These are phyloP conservation scores for Carollia perspicillata DNA, from an alignment of 2,113 vertebrate genomes.

Conservation along the genomic window DNA sequence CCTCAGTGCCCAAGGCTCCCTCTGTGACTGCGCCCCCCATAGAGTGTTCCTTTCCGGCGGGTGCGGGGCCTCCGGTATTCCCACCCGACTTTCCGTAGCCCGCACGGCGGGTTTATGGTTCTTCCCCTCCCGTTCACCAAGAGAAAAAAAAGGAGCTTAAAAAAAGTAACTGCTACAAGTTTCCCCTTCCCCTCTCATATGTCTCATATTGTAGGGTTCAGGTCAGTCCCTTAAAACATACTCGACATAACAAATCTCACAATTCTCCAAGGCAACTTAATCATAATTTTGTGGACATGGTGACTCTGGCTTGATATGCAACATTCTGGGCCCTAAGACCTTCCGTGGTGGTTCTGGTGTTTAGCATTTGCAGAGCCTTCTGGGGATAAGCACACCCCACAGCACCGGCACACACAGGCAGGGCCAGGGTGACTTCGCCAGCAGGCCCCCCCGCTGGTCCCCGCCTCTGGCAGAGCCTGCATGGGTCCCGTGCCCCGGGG, in stretches of 20 bases:
- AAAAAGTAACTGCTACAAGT: background rate
- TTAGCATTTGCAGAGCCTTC: background rate
- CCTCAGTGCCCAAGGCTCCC: background rate
- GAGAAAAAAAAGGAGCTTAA: background rate
- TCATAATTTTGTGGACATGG: conserved; percentile 37
- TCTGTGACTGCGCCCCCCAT: background rate
- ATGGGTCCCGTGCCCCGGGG: background rate
- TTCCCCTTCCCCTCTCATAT: background rate
- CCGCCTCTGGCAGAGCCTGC: background rate
- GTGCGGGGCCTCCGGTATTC: background rate
- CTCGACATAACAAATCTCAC: background rate
- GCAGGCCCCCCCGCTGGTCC: background rate
- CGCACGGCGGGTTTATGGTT: background rate
- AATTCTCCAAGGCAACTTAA: background rate
- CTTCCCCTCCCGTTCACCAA: background rate
- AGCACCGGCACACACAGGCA: background rate
- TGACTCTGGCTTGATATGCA: conserved; percentile 23
- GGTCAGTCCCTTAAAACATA: background rate
- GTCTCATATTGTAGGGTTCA: conserved; percentile 34
- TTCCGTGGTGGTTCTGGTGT: background rate
- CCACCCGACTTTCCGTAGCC: background rate
- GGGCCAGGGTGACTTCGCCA: background rate
- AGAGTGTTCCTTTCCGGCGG: background rate
- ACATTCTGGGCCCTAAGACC: background rate
- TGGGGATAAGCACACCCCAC: background rate